Percentiles rank a stretch among this genome's conserved stretches.
These are phyloP conservation scores for Apeira syringaria DNA, from an alignment of 2,888 invertebrate genomes.

Conservation along the genomic window DNA sequence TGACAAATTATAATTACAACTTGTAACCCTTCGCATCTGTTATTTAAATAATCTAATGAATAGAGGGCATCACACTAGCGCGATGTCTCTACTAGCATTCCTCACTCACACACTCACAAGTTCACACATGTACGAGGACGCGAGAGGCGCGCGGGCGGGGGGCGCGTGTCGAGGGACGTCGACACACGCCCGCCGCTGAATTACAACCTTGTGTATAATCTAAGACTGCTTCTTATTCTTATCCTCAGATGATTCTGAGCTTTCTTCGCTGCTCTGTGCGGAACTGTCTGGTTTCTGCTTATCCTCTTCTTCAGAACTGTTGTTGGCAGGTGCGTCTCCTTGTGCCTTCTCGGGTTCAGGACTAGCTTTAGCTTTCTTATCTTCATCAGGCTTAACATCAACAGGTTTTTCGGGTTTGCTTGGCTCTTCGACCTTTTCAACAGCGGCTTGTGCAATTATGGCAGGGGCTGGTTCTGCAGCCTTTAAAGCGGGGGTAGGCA, in stretches of 20 bases:
- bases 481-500: background rate
- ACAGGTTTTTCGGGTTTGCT: background rate
- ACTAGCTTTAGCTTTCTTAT: constrained; percentile 26
- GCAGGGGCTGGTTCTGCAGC: background rate
- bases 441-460: background rate
- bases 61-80: constrained; percentile 52
- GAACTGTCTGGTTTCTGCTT: constrained; percentile 42
- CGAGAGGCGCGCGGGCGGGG: constrained; percentile 53
- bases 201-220: constrained; percentile 49
- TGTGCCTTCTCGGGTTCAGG: background rate
- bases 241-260: constrained; percentile 47
- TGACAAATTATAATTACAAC: constrained; percentile 77
- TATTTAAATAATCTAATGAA: constrained; percentile 78
- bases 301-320: too few species aligned
- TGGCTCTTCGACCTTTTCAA: constrained; percentile 8
- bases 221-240: constrained; percentile 55
- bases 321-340: background rate
- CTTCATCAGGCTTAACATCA: constrained; percentile 14
- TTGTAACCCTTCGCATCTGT: constrained; percentile 69
- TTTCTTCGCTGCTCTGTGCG: constrained; percentile 49
- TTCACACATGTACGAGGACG: constrained; percentile 40
- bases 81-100: constrained; percentile 45
- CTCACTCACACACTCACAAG: constrained; percentile 33
- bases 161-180: constrained; percentile 79
- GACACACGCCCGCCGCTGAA: constrained; percentile 76